Conservation (phyloP, 2,888 invertebrate species). For the Sinohyriopsis cumingii region DNA sequence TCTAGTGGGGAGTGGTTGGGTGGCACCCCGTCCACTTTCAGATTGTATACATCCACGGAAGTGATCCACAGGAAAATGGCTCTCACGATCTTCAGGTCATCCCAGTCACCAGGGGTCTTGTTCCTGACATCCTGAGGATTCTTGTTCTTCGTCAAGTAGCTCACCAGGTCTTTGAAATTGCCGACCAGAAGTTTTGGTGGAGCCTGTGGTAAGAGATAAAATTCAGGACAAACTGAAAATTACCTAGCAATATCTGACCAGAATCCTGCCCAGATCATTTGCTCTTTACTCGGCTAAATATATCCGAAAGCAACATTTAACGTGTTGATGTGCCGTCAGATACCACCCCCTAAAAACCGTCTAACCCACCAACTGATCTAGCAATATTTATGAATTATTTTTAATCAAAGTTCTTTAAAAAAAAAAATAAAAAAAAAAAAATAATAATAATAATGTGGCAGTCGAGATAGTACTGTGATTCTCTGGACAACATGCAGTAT, state of each 20-base stretch:
- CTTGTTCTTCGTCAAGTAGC: constrained; percentile 41
- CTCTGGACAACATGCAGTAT: no score
- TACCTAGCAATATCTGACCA: neutral
- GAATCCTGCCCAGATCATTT: neutral
- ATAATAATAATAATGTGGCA: no score
- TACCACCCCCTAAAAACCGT: no score
- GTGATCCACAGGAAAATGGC: constrained; percentile 67
- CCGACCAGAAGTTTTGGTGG: constrained; percentile 47
- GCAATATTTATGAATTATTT: no score
- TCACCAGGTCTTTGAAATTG: constrained; percentile 56
- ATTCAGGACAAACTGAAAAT: neutral
- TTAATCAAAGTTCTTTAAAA: no score
- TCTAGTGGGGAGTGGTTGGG: constrained; percentile 63
- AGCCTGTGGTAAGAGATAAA: constrained; percentile 31
- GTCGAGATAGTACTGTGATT: no score
- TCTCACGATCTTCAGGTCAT: constrained; percentile 54
- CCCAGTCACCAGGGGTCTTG: constrained; percentile 29
- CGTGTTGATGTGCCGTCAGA: no score
- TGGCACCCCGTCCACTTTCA: constrained; percentile 56
- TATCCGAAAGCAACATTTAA: neutral
- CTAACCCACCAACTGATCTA: no score
- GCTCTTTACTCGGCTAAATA: neutral
- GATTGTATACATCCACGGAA: constrained; percentile 61
- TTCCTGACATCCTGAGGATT: neutral
- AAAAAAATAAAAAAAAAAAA: no score